Evolutionary conservation across 2,888 invertebrate genomes (phyloP).

Genomic region (Hirtodrosophila trivittata): DNA sequence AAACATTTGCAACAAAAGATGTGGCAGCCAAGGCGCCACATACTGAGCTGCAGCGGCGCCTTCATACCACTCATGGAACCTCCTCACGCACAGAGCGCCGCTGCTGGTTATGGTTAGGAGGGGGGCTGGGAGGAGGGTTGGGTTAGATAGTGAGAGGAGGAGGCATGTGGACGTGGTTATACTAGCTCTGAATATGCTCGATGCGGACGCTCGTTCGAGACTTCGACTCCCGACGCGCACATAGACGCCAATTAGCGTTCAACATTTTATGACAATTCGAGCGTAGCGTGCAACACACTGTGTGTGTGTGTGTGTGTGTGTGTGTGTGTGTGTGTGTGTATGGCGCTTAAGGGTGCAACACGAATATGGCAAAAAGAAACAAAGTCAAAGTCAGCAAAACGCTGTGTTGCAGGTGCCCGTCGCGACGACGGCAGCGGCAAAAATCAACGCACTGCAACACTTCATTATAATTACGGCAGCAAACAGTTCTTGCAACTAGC

Average conservation of each 20-base stretch:
- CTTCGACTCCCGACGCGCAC: conserved; percentile 48
- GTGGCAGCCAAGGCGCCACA: conserved; percentile 63
- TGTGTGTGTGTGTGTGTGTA: conserved; percentile 15
- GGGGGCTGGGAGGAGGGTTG: neutral
- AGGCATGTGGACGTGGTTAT: conserved; percentile 4
- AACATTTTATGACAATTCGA: conserved; percentile 80
- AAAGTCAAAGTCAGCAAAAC: conserved; percentile 18
- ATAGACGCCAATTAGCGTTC: conserved; percentile 79
- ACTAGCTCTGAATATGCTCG: neutral
- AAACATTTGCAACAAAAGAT: conserved; percentile 50
- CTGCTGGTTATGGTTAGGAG: conserved; percentile 2
- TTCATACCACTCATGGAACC: conserved; percentile 37
- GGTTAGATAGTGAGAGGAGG: neutral
- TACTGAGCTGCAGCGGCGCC: conserved; percentile 46
- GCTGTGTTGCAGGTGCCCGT: conserved; percentile 46
- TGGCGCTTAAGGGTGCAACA: conserved; percentile 62
- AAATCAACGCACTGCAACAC: conserved; percentile 66
- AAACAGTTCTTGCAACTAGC: conserved; percentile 28
- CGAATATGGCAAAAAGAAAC: conserved; percentile 33
- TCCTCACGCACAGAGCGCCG: conserved; percentile 62
- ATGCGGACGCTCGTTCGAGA: conserved; percentile 11
- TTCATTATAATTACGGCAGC: conserved; percentile 77
- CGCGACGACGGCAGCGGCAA: conserved; percentile 24
- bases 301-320: conserved; percentile 14
- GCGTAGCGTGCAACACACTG: conserved; percentile 51